Evolutionary conservation across 2,888 invertebrate species (phyloP), one percentile per base, ranked within the genome.

Genomic region (Chloromyia formosa): DNA sequence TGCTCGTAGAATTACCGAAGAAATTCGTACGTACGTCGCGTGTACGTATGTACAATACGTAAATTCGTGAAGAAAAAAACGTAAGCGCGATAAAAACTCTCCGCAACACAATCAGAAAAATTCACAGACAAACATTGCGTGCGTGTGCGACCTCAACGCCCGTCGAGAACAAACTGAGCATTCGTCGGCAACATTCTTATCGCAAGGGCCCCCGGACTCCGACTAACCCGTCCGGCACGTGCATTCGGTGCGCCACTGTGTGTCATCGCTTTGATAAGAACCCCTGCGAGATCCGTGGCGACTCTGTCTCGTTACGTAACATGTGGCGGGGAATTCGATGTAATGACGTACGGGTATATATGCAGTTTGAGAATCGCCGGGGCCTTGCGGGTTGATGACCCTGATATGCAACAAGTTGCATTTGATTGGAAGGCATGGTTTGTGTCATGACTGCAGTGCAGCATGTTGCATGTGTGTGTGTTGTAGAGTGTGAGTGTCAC

Each of bases 211-310:
- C 22, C 40, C 56, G 62, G 1, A n/a, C 3, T 61, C 27, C 61
- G 35, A 61, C 27, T 61, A n/a, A n/a, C n/a, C n/a, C n/a, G 35
- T 35, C 23, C 61, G 20, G 7, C 35, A 16, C 40, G n/a, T 42
- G 10, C 66, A 49, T 20, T 22, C 22, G 18, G 49, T 10, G 18
- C 66, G 66, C 66, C 49, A 66, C 49, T 9, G 45, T 22, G 49
- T n/a, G 66, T 49, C 42, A 42, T 66, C 22, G 49, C 45, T 66
- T 27, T 66, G 66, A 66, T 66, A 66, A 66, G 66, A 66, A 66
- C 1, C 23, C 27, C 60, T 61, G 23, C 42, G 35, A 22, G 5
- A 3, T 22, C 2, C n/a, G 35, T 12, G 23, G 1, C 22, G 23
- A 35, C 3, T 35, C 14, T 9, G n/a, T 22, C 14, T 53, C n/a